Base-by-base conservation (phyloP, 2,113 vertebrate species). In the Todiramphus chloris region DNA sequence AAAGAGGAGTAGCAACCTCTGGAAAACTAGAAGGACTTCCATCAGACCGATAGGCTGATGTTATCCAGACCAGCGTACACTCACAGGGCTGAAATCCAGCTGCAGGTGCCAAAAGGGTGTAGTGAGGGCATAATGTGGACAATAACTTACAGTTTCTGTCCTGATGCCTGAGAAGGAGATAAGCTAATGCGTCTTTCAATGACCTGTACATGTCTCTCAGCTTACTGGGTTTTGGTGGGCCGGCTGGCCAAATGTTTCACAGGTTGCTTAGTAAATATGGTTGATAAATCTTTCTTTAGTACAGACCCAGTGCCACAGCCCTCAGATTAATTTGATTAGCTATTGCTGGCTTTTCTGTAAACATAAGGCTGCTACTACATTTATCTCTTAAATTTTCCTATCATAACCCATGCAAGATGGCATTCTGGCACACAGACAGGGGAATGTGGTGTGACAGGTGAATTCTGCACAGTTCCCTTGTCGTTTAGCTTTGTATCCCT, bases 41-140 rank as follows among this genome's bases (percentile, higher is more conserved):
- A 3, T n/a, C 12, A 4, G 37, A 44, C 19, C 27, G 73, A 56
- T 37, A 43, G 62, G 11, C 16, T 58, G 66, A 37, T 68, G 33
- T 37, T 78, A 53, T 78, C n/a, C 48, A 24, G 89, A 20, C 5
- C 8, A 12, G 13, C 20, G 10, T 30, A n/a, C 0, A 0, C 39
- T 64, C 64, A 56, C 5, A 48, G 24, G 41, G 46, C 37, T 86
- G 62, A 89, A 90, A 87, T 76, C 8, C 14, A 78, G 10, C 18
- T 3, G 2, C 1, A 0, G 13, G 18, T 79, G 20, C 27, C 33
- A 28, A 1, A 1, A 31, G 15, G 43, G 6, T 19, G 14, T 35
- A 9, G 4, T 60, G 39, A 90, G 55, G 31, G 28, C 10, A 74
- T 41, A 76, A 66, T 77, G 6, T 86, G 39, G 10, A 51, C 21